Evolutionary conservation across 1,140 invertebrate species (phyloP).

Genomic region (Lepidostoma basale): DNA sequence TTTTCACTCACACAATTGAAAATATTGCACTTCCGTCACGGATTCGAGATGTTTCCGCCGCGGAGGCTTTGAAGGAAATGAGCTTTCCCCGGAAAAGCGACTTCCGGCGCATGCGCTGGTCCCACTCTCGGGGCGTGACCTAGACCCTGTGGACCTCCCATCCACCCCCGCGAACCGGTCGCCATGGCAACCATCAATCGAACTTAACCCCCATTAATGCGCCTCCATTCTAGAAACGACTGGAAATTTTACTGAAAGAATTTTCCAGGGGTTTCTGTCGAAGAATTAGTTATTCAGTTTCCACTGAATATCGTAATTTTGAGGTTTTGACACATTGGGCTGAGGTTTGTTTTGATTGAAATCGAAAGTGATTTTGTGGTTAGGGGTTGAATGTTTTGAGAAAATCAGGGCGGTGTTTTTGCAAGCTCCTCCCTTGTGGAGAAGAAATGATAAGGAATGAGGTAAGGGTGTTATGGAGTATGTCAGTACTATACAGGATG

Average conservation of each 20-base stretch:
- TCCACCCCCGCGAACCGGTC: constrained; percentile 14
- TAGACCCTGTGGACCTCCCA: constrained; percentile 60
- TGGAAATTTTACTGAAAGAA: neutral
- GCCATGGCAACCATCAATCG: constrained; percentile 37
- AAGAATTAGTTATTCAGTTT: too few relatives aligned
- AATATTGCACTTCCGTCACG: too few relatives aligned
- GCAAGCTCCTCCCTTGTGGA: constrained; percentile 8
- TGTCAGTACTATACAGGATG: neutral
- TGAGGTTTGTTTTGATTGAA: too few relatives aligned
- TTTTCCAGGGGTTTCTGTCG: too few relatives aligned
- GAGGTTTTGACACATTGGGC: too few relatives aligned
- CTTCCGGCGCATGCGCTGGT: constrained; percentile 42
- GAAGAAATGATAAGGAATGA: neutral
- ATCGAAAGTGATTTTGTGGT: too few relatives aligned
- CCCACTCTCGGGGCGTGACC: constrained; percentile 59
- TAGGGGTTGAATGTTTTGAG: too few relatives aligned
- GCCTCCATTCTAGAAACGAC: neutral
- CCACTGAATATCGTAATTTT: too few relatives aligned
- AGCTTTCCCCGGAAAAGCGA: constrained; percentile 11
- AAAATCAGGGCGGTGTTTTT: neutral
- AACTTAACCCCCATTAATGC: neutral
- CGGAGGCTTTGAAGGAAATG: constrained; percentile 24
- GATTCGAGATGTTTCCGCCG: too few relatives aligned
- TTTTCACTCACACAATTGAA: too few relatives aligned
- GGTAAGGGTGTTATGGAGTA: neutral